Conservation (phyloP, 2,113 vertebrate species). For the Onychostruthus taczanowskii region DNA sequence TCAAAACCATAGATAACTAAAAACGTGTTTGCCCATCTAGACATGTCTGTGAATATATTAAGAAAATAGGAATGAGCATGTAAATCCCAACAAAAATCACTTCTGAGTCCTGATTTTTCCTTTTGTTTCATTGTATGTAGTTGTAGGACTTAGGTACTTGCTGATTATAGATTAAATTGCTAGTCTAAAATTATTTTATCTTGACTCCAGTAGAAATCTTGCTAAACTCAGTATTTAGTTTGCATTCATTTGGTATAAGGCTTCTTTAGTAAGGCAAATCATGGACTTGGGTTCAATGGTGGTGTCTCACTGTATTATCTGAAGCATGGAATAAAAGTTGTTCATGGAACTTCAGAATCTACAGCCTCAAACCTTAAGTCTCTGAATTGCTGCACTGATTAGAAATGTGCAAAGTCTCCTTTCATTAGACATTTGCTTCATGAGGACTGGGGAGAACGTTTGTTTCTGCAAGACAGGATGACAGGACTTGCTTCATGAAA, state of each 20-base stretch:
- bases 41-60: neutral
- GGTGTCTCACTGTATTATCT: neutral
- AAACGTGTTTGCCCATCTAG: neutral
- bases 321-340: neutral
- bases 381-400: neutral
- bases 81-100: neutral
- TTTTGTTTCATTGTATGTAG: neutral
- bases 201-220: neutral
- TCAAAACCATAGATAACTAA: neutral
- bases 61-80: neutral
- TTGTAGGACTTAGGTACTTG: neutral
- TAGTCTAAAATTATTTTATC: neutral
- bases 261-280: neutral
- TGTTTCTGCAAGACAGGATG: neutral
- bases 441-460: neutral
- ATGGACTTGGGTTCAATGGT: neutral
- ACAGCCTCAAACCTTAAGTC: neutral
- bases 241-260: neutral
- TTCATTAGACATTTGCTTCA: neutral
- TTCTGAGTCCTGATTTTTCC: neutral
- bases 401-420: neutral
- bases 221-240: neutral
- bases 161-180: neutral
- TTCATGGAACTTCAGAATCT: neutral
- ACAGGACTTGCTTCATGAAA: neutral